These are phyloP conservation scores for Lepisosteus oculatus DNA, from an alignment of 2,113 vertebrate species.

Conservation along the genomic window DNA sequence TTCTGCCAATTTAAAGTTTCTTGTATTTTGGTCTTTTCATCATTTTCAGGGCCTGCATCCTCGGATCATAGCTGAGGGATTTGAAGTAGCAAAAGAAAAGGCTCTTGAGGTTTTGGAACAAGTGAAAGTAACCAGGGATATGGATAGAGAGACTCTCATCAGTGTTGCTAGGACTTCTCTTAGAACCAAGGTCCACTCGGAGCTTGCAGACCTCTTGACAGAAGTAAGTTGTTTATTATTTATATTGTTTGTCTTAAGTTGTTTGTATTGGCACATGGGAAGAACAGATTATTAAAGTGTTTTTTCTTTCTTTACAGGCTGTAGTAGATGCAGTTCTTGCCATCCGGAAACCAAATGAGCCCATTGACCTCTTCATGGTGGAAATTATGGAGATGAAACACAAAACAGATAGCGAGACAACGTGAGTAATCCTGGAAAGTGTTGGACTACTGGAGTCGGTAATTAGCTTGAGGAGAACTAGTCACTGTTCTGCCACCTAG, in stretches of 20 bases:
- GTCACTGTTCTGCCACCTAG: too few species aligned
- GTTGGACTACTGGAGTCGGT: too few species aligned
- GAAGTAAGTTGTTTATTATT: conserved; percentile 63
- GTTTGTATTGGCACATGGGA: too few species aligned
- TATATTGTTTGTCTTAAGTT: not conserved
- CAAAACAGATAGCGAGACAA: conserved; percentile 91
- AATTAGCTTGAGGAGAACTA: too few species aligned
- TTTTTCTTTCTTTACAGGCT: conserved; percentile 65
- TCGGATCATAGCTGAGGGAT: conserved; percentile 90
- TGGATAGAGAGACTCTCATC: conserved; percentile 89
- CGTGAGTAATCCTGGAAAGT: conserved; percentile 64
- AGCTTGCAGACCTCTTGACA: conserved; percentile 90
- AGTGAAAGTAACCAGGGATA: conserved; percentile 83
- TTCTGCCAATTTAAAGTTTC: too few species aligned
- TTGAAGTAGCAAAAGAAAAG: conserved; percentile 90
- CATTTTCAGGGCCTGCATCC: conserved; percentile 85
- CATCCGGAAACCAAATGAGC: conserved; percentile 78
- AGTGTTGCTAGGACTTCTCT: conserved; percentile 91
- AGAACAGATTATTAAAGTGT: not conserved
- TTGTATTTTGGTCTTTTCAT: not conserved
- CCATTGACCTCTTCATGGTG: conserved; percentile 94
- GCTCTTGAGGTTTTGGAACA: conserved; percentile 87
- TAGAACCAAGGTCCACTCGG: conserved; percentile 87
- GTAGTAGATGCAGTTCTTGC: conserved; percentile 91
- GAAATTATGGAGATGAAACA: conserved; percentile 99